Evolutionary conservation across 2,797 vertebrate genomes (phyloP).

Genomic region (Champsocephalus esox): DNA sequence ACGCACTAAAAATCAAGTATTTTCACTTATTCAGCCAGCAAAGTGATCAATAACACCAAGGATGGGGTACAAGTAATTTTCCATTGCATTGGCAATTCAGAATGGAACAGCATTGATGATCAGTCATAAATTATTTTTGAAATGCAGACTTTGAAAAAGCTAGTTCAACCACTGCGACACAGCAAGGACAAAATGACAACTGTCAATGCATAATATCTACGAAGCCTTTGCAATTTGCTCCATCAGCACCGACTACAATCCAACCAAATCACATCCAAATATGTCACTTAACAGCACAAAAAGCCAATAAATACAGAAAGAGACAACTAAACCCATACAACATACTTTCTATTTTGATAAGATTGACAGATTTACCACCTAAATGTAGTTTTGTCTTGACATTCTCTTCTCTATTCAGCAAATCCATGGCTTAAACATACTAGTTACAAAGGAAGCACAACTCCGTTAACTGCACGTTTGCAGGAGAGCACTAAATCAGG

Average conservation of each 20-base stretch:
- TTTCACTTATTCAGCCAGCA: constrained; percentile 12
- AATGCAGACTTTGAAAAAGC: constrained; percentile 1
- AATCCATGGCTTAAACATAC: too few relatives aligned
- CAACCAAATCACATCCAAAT: constrained; percentile 3
- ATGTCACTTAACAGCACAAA: neutral
- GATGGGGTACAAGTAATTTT: neutral
- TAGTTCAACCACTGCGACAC: neutral
- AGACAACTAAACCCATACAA: too few relatives aligned
- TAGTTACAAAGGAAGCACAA: neutral
- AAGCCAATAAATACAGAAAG: neutral
- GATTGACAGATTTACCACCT: too few relatives aligned
- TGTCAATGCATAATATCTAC: neutral
- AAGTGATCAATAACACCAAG: neutral
- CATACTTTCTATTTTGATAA: too few relatives aligned
- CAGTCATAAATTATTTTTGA: constrained; percentile 12
- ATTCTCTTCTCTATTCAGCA: too few relatives aligned
- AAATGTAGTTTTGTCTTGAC: too few relatives aligned
- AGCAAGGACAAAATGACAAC: neutral
- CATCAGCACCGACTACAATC: neutral
- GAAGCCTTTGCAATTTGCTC: neutral
- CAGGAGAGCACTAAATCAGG: neutral
- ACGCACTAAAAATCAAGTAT: neutral
- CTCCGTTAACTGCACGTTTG: neutral
- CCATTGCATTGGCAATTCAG: neutral
- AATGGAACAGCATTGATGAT: neutral